These are phyloP conservation scores for Beaufortia kweichowensis DNA, from an alignment of 2,113 vertebrate genomes.

Conservation along the genomic window DNA sequence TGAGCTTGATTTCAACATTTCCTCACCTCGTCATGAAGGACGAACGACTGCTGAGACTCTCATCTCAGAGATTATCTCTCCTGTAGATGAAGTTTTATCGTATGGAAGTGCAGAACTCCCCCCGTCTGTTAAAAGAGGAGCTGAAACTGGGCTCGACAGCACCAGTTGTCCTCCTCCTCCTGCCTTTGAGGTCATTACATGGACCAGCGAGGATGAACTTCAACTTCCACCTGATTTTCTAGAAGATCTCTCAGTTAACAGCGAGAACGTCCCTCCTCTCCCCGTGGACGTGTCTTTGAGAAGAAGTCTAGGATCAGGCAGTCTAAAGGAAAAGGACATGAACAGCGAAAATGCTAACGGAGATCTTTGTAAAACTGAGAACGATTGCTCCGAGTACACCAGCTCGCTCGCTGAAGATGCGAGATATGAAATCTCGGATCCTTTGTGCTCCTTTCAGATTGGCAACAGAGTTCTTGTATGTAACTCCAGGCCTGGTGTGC, in stretches of 20 bases:
- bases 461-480: conserved; percentile 63
- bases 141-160: conserved; percentile 5
- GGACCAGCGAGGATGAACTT: conserved; percentile 66
- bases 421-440: conserved; percentile 49
- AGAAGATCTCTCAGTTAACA: conserved; percentile 62
- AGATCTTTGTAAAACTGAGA: no score
- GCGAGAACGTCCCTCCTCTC: conserved; percentile 59
- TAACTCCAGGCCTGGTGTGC: conserved; percentile 54
- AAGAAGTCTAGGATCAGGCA: conserved; percentile 7
- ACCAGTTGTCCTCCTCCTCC: conserved; percentile 53
- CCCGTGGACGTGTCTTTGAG: conserved; percentile 49
- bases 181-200: conserved; percentile 56
- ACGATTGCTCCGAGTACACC: conserved; percentile 37
- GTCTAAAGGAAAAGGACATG: conserved; percentile 6
- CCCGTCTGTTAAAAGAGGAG: conserved; percentile 55
- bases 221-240: conserved; percentile 60
- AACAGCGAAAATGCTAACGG: conserved; percentile 11
- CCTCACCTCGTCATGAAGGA: no score
- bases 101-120: conserved; percentile 70
- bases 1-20: conserved; percentile 2
- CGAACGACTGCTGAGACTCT: background rate
- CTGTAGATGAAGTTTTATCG: conserved; percentile 72
- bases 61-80: conserved; percentile 70
- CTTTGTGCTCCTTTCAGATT: conserved; percentile 48
- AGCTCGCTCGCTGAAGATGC: conserved; percentile 41